phyloP scores from a whole-genome alignment of 2,888 invertebrate species.

The Diarsia mendica region DNA sequence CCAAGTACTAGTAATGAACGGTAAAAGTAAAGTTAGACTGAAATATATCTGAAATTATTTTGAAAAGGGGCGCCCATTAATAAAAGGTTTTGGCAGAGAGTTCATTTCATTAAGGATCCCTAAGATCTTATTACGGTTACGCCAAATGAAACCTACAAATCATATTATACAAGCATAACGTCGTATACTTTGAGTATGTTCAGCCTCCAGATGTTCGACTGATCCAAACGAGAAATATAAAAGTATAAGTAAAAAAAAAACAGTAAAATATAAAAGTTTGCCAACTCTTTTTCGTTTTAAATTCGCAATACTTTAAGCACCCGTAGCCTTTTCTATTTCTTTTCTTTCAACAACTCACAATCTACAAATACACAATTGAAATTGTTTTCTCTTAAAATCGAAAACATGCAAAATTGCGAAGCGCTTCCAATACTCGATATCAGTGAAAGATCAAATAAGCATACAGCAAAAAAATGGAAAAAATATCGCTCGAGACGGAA shows the following conservation, averaged over 20 bases:
- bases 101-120: conserved; percentile 12
- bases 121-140: conserved; percentile 4
- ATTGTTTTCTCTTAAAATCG: conserved; percentile 62
- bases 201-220: background rate
- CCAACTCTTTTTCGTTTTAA: background rate
- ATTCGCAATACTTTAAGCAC: conserved; percentile 16
- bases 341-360: conserved; percentile 35
- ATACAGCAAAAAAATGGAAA: conserved; percentile 61
- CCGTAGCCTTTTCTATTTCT: conserved; percentile 4
- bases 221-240: background rate
- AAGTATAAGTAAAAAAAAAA: too few relatives aligned
- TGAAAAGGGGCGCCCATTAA: background rate
- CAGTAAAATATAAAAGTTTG: background rate
- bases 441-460: conserved; percentile 70
- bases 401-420: conserved; percentile 64
- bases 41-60: conserved; percentile 1
- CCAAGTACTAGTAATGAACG: background rate
- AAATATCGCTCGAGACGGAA: conserved; percentile 55
- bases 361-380: conserved; percentile 49
- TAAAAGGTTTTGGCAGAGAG: background rate
- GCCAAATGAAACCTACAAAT: background rate
- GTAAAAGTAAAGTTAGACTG: background rate
- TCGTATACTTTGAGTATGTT: background rate
- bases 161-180: background rate
- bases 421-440: conserved; percentile 65